Base-by-base conservation (phyloP, 2,888 invertebrate species). In the Tetranychus piercei region DNA sequence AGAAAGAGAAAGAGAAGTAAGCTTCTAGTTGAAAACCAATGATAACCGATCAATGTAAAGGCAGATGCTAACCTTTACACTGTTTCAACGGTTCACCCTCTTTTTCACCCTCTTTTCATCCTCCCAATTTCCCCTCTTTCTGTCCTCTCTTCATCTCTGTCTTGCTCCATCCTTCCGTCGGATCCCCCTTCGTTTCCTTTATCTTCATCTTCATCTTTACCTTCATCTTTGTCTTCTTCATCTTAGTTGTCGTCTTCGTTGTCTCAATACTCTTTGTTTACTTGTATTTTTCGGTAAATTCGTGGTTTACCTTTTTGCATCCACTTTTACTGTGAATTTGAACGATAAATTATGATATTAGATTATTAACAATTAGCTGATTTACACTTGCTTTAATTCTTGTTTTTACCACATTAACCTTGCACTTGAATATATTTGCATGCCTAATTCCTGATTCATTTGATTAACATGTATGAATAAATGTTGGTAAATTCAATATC, bases 131-230 rank as follows among this genome's bases (percentile, higher is more conserved):
- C n/a, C 69, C n/a, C 69, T 69, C 69, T 69, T 34, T 34, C 69
- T 69, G 15, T 69, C n/a, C n/a, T n/a, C 11, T 11, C n/a, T 34
- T 69, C 69, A 8, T 69, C n/a, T 34, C 34, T n/a, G 11, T 69
- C 69, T 11, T 69, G 9, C 69, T 69, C 69, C 11, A 34, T 69
- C 69, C 69, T 34, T 22, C 69, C 69, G 69, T 69, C 69, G 69
- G 34, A 69, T 23, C 69, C 22, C 34, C 22, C 22, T 23, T 69
- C 11, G 69, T 23, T 23, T n/a, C 22, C 69, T n/a, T 69, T 22
- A 18, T 11, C 22, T n/a, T 23, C 22, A 55, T 55, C 15, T 15
- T 55, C 55, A 55, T 55, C 55, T 55, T 55, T 15, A 15, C 15
- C 55, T 55, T 55, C 55, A 55, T 55, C 55, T 55, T 55, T 55